Evolutionary conservation across 2,888 invertebrate genomes (phyloP).

Genomic region (Beris morrisii): DNA sequence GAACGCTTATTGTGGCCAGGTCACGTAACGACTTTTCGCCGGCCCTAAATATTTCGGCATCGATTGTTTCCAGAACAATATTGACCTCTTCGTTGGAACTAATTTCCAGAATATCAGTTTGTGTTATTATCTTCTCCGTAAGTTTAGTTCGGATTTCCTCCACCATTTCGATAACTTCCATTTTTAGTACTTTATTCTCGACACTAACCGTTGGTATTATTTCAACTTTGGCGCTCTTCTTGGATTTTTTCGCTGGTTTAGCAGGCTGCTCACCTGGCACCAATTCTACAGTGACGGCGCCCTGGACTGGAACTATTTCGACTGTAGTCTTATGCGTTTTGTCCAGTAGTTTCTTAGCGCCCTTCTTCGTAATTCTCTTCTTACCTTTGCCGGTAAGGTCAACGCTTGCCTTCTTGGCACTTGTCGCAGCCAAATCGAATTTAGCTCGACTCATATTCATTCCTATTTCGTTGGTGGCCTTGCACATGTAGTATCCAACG

Average conservation of each 20-base stretch:
- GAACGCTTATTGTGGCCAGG: conserved; percentile 78
- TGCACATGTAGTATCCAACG: conserved; percentile 79
- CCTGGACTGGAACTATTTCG: conserved; percentile 46
- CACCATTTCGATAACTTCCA: conserved; percentile 58
- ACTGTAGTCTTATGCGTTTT: conserved; percentile 46
- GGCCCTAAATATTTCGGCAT: conserved; percentile 77
- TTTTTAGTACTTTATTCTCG: conserved; percentile 45
- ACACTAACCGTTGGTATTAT: conserved; percentile 13
- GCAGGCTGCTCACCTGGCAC: conserved; percentile 55
- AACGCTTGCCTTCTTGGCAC: conserved; percentile 57
- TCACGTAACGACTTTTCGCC: conserved; percentile 78
- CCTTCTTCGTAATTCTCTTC: conserved; percentile 49
- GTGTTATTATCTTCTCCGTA: conserved; percentile 52
- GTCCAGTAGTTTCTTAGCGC: conserved; percentile 45
- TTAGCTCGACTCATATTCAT: conserved; percentile 77
- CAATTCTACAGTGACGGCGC: conserved; percentile 48
- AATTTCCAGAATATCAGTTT: conserved; percentile 62
- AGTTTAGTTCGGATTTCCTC: conserved; percentile 55
- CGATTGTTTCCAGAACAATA: conserved; percentile 71
- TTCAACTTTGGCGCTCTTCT: not conserved
- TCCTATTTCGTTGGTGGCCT: conserved; percentile 83
- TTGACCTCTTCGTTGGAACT: conserved; percentile 73
- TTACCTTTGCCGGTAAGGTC: conserved; percentile 52
- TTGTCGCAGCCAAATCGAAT: conserved; percentile 65
- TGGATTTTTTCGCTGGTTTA: not conserved